Evolutionary conservation across 2,797 vertebrate genomes (phyloP).

Genomic region (Dryobates pubescens): DNA sequence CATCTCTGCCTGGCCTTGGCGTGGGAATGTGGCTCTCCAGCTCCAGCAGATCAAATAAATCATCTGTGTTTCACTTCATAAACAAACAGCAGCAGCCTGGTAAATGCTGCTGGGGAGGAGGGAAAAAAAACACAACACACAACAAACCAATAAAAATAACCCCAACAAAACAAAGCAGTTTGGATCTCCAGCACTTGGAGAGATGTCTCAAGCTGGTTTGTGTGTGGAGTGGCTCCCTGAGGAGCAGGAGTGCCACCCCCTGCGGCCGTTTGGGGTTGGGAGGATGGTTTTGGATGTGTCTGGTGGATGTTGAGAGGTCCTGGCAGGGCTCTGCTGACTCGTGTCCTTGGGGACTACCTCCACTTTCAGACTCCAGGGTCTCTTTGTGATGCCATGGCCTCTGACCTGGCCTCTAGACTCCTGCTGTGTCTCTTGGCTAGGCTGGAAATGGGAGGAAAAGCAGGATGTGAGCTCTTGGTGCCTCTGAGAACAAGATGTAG

Average conservation of each 20-base stretch:
- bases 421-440: background rate
- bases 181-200: background rate
- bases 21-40: slow-evolving; percentile 31
- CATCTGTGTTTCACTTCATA: slow-evolving; percentile 52
- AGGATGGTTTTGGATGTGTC: background rate
- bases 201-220: background rate
- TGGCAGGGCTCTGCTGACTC: background rate
- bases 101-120: slow-evolving; percentile 17
- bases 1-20: background rate
- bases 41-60: slow-evolving; percentile 53
- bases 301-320: background rate
- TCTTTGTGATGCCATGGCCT: background rate
- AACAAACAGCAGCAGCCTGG: slow-evolving; percentile 54
- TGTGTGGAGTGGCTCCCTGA: accelerated
- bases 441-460: background rate
- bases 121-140: background rate
- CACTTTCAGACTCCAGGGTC: background rate
- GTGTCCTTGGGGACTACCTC: background rate
- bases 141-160: too few relatives aligned
- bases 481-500: background rate
- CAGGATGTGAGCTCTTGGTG: background rate
- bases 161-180: background rate
- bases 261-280: background rate
- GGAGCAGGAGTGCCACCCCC: background rate
- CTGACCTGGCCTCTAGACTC: background rate